phyloP scores from a whole-genome alignment of 2,113 vertebrate genomes.

The Pseudonaja textilis region DNA sequence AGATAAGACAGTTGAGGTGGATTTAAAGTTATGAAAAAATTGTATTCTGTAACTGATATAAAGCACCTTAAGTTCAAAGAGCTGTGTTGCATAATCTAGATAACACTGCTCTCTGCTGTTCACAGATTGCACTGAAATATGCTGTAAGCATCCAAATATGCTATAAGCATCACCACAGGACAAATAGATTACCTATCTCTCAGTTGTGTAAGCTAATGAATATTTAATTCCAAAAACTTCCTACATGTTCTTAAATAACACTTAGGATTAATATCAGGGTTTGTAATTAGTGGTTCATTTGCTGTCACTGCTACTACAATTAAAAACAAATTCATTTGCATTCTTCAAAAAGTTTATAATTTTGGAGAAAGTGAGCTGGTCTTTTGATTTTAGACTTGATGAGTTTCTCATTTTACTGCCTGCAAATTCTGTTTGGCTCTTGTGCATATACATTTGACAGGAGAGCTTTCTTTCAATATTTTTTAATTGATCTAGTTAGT shows the following conservation, averaged over 20 bases:
- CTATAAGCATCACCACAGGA: background rate
- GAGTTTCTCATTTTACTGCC: background rate
- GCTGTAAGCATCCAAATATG: background rate
- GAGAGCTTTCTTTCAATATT: background rate
- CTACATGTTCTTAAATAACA: background rate
- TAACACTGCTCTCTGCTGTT: slow-evolving; percentile 35
- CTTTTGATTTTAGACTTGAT: background rate
- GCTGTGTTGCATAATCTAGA: background rate
- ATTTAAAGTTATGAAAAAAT: background rate
- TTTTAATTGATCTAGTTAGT: background rate
- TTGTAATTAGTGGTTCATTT: background rate
- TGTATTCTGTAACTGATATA: background rate
- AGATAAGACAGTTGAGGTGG: background rate
- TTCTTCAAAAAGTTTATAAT: background rate
- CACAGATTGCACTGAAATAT: background rate
- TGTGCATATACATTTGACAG: background rate
- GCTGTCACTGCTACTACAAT: background rate
- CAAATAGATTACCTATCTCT: background rate
- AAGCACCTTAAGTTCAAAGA: background rate
- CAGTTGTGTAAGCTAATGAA: background rate
- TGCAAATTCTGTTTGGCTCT: background rate
- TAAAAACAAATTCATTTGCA: background rate
- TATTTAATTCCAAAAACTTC: background rate
- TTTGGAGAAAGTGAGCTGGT: background rate
- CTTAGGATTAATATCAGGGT: background rate